Base-by-base conservation (phyloP, 1,140 invertebrate species). In the fruit fly (Drosophila melanogaster) region DNA sequence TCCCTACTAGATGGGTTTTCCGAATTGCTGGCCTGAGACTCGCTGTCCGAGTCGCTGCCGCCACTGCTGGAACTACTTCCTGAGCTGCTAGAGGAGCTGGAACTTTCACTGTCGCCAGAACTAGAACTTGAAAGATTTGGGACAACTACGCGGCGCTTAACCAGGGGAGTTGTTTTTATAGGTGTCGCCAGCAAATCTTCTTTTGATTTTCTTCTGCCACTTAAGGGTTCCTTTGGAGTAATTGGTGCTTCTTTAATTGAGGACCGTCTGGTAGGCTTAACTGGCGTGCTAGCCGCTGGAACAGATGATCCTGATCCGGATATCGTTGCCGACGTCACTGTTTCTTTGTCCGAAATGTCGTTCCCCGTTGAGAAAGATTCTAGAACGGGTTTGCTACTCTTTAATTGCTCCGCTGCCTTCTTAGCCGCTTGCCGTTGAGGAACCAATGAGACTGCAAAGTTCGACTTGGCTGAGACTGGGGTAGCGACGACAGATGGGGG, bases 381-480 rank as follows among this genome's bases (percentile, higher is more conserved):
- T 7, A 91, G 92, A 75, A 41, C 38, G 2, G 94, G 93, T 74
- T 96, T 96, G 22, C 96, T 96, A 92, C 95, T 97, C 84, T 97
- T 97, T 41, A 98, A 96, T 84, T 97, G 96, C 77, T 97, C 96
- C 11, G 96, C 96, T 3, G 97, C 97, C 92, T 98, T 98, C 90
- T 97, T 97, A 37, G 97, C 97, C 4, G 97, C 97, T 93, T 97
- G 96, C 40, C 97, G 93, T 90, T 98, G 97, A 0, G 97, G 97
- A 38, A 98, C 97, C 92, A 97, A 97, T 1, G 96, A 95, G 15
- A 97, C 92, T 15, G 91, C 93, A 70, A 96, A 95, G 84, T 92
- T 93, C 14, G 81, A 73, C 14, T 76, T 84, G 46, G 64, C 41
- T 14, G 49, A 11, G 2, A 58, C 14, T 6, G 58, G 11, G 10